Conservation (phyloP, 2,888 invertebrate genomes). For the Amiota communis region DNA sequence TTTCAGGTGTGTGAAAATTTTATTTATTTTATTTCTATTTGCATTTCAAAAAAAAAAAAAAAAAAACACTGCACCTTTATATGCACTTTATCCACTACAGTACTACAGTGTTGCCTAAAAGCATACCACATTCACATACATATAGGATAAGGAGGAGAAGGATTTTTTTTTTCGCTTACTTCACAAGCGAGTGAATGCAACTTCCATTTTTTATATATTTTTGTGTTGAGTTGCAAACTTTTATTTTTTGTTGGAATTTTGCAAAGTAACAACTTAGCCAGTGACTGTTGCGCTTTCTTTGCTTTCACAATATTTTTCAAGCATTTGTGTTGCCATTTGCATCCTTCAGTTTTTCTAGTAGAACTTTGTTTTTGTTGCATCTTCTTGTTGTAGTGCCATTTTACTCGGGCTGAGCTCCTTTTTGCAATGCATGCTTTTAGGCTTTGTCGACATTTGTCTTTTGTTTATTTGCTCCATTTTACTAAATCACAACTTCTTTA, state of each 20-base stretch:
- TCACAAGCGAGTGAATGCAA: too few species aligned
- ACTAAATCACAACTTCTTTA: constrained; percentile 59
- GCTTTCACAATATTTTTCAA: constrained; percentile 11
- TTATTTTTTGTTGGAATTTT: neutral
- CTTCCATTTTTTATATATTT: too few species aligned
- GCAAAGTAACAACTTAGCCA: too few species aligned
- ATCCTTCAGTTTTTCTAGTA: constrained; percentile 11
- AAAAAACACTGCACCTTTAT: too few species aligned
- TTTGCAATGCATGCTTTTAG: constrained; percentile 35
- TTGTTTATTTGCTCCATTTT: constrained; percentile 66
- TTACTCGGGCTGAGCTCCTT: constrained; percentile 25
- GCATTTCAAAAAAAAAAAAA: too few species aligned
- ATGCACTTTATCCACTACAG: too few species aligned
- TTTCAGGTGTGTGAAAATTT: too few species aligned
- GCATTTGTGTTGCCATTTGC: constrained; percentile 6
- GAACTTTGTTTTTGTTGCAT: constrained; percentile 32
- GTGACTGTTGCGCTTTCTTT: constrained; percentile 21
- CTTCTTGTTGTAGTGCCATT: constrained; percentile 22
- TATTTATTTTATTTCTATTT: too few species aligned
- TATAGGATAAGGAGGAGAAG: too few species aligned
- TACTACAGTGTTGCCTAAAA: too few species aligned
- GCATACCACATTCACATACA: too few species aligned
- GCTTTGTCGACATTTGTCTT: constrained; percentile 48
- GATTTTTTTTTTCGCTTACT: too few species aligned
- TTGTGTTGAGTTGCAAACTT: neutral